A percentile compares a stretch with the other conserved stretches of the same genome.
Conservation (phyloP, 2,797 vertebrate species). For the Peromyscus nudipes region DNA sequence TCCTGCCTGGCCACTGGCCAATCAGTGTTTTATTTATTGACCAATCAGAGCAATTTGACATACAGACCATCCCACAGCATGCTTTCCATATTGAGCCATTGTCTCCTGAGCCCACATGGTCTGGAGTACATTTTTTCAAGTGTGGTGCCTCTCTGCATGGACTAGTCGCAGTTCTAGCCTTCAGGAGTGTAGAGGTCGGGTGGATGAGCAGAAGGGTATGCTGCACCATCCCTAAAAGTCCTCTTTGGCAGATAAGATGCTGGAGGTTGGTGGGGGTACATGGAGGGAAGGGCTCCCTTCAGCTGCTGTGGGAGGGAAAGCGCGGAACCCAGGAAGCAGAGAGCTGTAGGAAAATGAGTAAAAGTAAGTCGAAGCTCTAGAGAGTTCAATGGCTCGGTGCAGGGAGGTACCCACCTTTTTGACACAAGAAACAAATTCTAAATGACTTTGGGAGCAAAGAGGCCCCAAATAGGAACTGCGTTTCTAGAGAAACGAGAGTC, state of each 20-base stretch:
- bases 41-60: too few species aligned
- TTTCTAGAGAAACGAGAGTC: conserved; percentile 84
- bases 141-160: not conserved
- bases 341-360: conserved; percentile 56
- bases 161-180: too few species aligned
- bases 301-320: not conserved
- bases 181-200: not conserved
- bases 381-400: conserved; percentile 58
- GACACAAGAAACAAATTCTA: conserved; percentile 77
- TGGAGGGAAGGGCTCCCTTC: not conserved
- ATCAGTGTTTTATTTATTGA: too few species aligned
- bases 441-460: conserved; percentile 80
- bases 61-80: too few species aligned
- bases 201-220: not conserved
- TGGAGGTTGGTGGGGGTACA: too few species aligned
- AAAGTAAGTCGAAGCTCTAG: conserved; percentile 71
- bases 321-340: conserved; percentile 51
- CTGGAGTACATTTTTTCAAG: not conserved
- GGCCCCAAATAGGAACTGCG: conserved; percentile 69
- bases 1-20: too few species aligned
- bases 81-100: not conserved
- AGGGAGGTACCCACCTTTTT: conserved; percentile 69
- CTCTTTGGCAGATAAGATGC: not conserved
- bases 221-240: not conserved
- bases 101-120: not conserved